Evolutionary conservation across 2,113 vertebrate genomes (phyloP).

Genomic region (Eulemur macaco): DNA sequence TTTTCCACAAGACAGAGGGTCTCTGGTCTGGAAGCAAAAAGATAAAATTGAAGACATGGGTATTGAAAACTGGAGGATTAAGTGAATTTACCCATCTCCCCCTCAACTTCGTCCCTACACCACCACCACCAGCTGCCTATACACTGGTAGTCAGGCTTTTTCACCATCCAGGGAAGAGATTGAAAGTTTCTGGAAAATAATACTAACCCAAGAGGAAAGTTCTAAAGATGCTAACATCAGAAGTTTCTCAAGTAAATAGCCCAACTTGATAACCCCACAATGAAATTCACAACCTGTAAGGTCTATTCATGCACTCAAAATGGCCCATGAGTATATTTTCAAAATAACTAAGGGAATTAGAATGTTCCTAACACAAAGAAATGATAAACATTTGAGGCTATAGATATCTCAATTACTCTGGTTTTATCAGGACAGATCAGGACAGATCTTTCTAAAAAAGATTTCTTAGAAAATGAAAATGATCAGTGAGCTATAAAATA

Average conservation of each 20-base stretch:
- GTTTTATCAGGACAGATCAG: not conserved
- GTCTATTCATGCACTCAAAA: not conserved
- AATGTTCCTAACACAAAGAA: not conserved
- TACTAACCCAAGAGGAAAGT: not conserved
- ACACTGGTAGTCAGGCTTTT: not conserved
- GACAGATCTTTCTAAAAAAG: not conserved
- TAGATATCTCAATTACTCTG: not conserved
- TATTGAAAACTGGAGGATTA: not conserved
- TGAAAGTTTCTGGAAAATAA: not conserved
- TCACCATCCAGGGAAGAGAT: not conserved
- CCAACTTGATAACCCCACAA: not conserved
- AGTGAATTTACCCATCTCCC: not conserved
- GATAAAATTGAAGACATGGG: not conserved
- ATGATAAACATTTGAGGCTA: not conserved
- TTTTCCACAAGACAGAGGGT: not conserved
- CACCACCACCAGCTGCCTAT: not conserved
- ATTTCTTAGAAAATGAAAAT: not conserved
- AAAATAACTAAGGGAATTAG: not conserved
- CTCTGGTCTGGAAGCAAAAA: not conserved
- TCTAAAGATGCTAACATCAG: not conserved
- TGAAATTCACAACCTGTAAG: not conserved
- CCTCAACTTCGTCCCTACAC: not conserved
- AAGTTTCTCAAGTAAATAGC: not conserved
- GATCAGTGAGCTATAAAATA: not conserved
- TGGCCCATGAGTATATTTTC: not conserved